These are phyloP conservation scores for Perca fluviatilis DNA, from an alignment of 2,113 vertebrate species.

Conservation along the genomic window DNA sequence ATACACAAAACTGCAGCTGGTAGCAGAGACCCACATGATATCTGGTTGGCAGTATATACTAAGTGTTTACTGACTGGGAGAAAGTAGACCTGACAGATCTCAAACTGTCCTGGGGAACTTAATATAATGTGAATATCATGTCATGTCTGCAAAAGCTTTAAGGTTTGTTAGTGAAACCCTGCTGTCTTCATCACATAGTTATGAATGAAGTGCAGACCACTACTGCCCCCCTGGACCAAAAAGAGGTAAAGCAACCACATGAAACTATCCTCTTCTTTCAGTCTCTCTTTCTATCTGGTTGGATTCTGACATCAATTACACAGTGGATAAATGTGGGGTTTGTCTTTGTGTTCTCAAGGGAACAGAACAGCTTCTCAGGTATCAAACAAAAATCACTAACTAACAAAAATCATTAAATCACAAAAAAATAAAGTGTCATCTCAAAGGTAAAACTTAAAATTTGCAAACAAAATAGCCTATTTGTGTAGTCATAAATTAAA, in stretches of 20 bases:
- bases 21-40: background rate
- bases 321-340: conserved; percentile 22
- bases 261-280: background rate
- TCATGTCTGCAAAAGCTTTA: conserved; percentile 9
- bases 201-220: conserved; percentile 4
- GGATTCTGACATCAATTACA: conserved; percentile 23
- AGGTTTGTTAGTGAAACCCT: background rate
- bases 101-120: conserved; percentile 4
- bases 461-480: too few relatives aligned
- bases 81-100: background rate
- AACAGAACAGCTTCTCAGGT: conserved; percentile 49
- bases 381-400: too few relatives aligned
- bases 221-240: conserved; percentile 50
- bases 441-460: too few relatives aligned
- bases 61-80: background rate
- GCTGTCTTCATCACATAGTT: background rate
- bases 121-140: conserved; percentile 19
- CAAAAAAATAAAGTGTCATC: too few relatives aligned
- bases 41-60: background rate
- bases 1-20: background rate
- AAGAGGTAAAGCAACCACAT: conserved; percentile 6
- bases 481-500: too few relatives aligned
- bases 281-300: background rate
- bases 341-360: conserved; percentile 27
- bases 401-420: too few relatives aligned